phyloP scores from a whole-genome alignment of 2,888 invertebrate genomes.

The Mythimna vitellina region DNA sequence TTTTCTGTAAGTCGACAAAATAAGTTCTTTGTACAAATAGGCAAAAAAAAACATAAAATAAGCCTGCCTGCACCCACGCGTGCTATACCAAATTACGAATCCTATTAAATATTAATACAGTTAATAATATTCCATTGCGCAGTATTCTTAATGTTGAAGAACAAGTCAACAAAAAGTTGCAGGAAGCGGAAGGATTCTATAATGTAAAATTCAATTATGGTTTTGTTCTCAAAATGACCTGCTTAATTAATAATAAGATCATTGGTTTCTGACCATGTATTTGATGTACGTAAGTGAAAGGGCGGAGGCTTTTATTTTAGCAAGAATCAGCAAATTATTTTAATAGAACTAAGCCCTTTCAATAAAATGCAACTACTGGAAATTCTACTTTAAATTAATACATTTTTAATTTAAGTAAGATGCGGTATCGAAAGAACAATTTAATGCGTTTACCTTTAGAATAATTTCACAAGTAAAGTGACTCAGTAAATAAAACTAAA shows the following conservation, averaged over 20 bases:
- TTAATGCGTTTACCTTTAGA: no score
- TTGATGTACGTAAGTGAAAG: not conserved
- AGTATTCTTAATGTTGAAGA: not conserved
- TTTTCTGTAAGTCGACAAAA: no score
- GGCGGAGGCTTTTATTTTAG: not conserved
- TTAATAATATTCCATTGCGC: conserved; percentile 22
- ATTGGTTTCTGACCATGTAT: conserved; percentile 2
- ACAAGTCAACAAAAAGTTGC: not conserved
- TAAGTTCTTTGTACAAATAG: no score
- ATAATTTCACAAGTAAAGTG: not conserved
- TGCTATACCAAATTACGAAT: not conserved
- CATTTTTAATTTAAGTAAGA: no score
- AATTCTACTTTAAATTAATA: not conserved
- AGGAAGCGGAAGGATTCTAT: conserved; percentile 41
- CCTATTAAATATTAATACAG: not conserved
- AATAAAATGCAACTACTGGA: not conserved
- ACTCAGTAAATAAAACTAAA: not conserved
- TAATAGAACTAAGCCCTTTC: no score
- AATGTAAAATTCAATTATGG: not conserved
- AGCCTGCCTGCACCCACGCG: no score
- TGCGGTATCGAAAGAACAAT: no score
- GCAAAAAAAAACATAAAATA: no score
- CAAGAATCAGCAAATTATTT: not conserved
- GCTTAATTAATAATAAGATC: conserved; percentile 4
- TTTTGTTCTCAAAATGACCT: not conserved